Evolutionary conservation across 1,140 invertebrate genomes (phyloP), one percentile per base, ranked within the genome.

Genomic region (Drosophila ironensis): DNA sequence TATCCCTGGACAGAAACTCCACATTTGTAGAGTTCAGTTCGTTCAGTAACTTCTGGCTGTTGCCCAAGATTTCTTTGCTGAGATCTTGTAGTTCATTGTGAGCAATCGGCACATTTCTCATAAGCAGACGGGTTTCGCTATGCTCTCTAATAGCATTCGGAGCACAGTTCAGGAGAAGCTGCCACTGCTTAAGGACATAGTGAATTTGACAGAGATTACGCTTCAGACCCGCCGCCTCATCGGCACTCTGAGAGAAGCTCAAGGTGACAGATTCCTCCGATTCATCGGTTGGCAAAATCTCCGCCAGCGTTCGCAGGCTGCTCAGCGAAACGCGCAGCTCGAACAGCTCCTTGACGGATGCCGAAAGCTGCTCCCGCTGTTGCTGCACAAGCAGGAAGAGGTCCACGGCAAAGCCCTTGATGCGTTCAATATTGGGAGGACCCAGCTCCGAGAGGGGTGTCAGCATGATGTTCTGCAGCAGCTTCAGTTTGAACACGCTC

Each of bases 391-490:
- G 75, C 0, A 96, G 66, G 72, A 94, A 91, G 7, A 96, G 73
- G 67, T 96, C 93, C 44, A 92, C 91, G 0, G 94, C 91, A 87
- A 95, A 97, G 33, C 98, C 98, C 90, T 94, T 94, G 67, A 96
- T 95, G 46, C 97, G 92, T 52, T 98, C 95, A 40, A 97, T 93
- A 67, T 96, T 95, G 28, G 93, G 93, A 0, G 94, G 90, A 6
- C 95, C 95, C 20, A 99, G 89, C 78, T 98, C 96, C 68, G 94
- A 93, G 24, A 95, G 93, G 0, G 95, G 94, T 2, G 91, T 88
- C 17, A 92, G 92, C 72, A 96, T 87, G 11, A 93, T 91, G 38
- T 91, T 91, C 12, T 93, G 92, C 4, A 98, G 91, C 1, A 94
- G 91, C 33, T 87, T 90, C 52, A 87, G 24, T 54, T 89, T 92